Percentiles rank a stretch among this genome's conserved stretches.
phyloP scores from a whole-genome alignment of 2,797 vertebrate species.

The Glossophaga mutica region DNA sequence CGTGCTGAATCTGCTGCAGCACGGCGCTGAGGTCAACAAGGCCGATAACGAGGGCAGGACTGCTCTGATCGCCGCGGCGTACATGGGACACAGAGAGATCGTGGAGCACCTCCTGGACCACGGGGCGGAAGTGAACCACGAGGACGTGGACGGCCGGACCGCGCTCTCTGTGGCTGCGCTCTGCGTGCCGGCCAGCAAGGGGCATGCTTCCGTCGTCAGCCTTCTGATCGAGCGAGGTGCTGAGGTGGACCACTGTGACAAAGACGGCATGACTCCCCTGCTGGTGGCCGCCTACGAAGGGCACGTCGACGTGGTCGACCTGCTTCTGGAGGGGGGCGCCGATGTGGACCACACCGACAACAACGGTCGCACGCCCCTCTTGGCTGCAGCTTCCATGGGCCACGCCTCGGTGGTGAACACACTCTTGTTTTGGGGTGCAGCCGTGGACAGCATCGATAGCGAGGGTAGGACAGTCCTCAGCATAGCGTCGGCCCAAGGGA shows the following conservation, averaged over 20 bases:
- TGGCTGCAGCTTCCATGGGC: slow-evolving; percentile 98
- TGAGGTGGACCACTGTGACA: slow-evolving; percentile 97
- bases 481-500: slow-evolving; percentile 98
- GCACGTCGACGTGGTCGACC: slow-evolving; percentile 96
- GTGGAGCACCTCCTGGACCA: slow-evolving; percentile 97
- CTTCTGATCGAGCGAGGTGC: slow-evolving; percentile 95
- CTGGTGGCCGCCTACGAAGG: slow-evolving; percentile 98
- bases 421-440: slow-evolving; percentile 97
- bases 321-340: slow-evolving; percentile 96
- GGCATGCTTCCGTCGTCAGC: slow-evolving; percentile 95
- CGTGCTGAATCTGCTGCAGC: slow-evolving; percentile 95
- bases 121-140: slow-evolving; percentile 95
- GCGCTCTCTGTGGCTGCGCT: slow-evolving; percentile 96
- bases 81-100: slow-evolving; percentile 98
- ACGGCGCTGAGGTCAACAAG: slow-evolving; percentile 97
- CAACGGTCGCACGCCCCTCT: slow-evolving; percentile 95
- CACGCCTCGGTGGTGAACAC: slow-evolving; percentile 97
- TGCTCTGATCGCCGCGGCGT: slow-evolving; percentile 95
- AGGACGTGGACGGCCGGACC: slow-evolving; percentile 96
- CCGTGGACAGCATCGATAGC: slow-evolving; percentile 97
- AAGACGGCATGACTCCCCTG: slow-evolving; percentile 98
- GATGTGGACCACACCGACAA: slow-evolving; percentile 98
- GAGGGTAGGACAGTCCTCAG: slow-evolving; percentile 98
- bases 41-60: slow-evolving; percentile 98
- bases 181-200: slow-evolving; percentile 96